Percentiles rank a stretch among this genome's conserved stretches.
phyloP scores from a whole-genome alignment of 1,140 invertebrate species.

The Elysia chlorotica region DNA sequence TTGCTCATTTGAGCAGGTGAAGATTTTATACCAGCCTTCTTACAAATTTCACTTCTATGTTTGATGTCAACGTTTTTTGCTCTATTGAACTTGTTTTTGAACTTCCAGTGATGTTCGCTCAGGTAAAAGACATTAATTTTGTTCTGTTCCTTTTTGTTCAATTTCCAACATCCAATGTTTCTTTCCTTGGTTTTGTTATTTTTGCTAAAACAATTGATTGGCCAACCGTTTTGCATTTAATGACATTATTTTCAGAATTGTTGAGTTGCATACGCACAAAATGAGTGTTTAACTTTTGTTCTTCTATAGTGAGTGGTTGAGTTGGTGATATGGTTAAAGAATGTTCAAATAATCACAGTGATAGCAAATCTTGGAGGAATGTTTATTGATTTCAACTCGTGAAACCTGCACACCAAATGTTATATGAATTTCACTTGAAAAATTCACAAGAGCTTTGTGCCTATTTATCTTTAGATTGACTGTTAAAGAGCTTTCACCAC shows the following conservation, averaged over 20 bases:
- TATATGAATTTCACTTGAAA: neutral
- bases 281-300: neutral
- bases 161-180: neutral
- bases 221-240: neutral
- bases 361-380: no score
- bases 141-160: neutral
- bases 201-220: neutral
- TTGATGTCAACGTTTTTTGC: neutral
- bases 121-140: neutral
- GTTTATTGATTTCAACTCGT: no score
- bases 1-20: no score
- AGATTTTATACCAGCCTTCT: neutral
- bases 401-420: no score
- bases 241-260: neutral
- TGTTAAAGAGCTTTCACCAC: neutral
- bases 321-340: neutral
- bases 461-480: no score
- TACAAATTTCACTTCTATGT: neutral
- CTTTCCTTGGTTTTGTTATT: neutral
- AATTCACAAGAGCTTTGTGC: neutral
- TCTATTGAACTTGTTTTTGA: neutral
- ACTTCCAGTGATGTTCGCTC: neutral
- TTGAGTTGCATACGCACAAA: neutral
- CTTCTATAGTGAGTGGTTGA: neutral
- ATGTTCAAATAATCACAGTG: neutral